Conservation (phyloP, 2,888 invertebrate species). For the Drosophila stalkeri region DNA sequence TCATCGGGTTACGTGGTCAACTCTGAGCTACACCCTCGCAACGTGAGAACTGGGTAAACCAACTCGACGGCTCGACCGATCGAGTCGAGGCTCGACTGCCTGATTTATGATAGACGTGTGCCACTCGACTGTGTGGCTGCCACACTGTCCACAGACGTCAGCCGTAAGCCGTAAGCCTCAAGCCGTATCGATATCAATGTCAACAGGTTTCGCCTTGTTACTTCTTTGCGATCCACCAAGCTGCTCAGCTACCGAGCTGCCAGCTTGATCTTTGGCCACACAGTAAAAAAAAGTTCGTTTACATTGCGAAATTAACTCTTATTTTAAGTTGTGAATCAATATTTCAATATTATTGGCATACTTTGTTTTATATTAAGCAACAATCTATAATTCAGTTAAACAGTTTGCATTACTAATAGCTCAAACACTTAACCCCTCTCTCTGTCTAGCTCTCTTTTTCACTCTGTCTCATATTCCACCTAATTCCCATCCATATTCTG, state of each 20-base stretch:
- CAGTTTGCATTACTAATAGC: too few species aligned
- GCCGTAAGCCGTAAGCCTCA: slow-evolving; percentile 3
- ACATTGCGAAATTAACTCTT: not conserved
- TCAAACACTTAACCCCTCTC: too few species aligned
- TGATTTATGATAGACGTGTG: slow-evolving; percentile 78
- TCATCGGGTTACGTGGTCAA: slow-evolving; percentile 64
- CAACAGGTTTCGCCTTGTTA: slow-evolving; percentile 70
- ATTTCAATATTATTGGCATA: too few species aligned
- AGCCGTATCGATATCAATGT: slow-evolving; percentile 72
- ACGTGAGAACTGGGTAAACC: slow-evolving; percentile 60
- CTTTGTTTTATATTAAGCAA: too few species aligned
- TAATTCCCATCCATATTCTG: not conserved
- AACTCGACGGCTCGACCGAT: slow-evolving; percentile 5
- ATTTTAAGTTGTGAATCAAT: too few species aligned
- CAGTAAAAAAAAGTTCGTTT: not conserved
- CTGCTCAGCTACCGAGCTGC: slow-evolving; percentile 10
- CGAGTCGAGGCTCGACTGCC: slow-evolving; percentile 34
- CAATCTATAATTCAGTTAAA: too few species aligned
- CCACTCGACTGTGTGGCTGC: slow-evolving; percentile 54
- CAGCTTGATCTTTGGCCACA: slow-evolving; percentile 38
- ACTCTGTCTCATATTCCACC: not conserved
- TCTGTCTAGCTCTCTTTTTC: not conserved
- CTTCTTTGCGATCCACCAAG: slow-evolving; percentile 12
- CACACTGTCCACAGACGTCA: slow-evolving; percentile 18
- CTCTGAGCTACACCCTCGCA: slow-evolving; percentile 69